Evolutionary conservation across 2,113 vertebrate genomes (phyloP), one percentile per base, ranked within the genome.

Genomic region (Acrocephalus kingi): DNA sequence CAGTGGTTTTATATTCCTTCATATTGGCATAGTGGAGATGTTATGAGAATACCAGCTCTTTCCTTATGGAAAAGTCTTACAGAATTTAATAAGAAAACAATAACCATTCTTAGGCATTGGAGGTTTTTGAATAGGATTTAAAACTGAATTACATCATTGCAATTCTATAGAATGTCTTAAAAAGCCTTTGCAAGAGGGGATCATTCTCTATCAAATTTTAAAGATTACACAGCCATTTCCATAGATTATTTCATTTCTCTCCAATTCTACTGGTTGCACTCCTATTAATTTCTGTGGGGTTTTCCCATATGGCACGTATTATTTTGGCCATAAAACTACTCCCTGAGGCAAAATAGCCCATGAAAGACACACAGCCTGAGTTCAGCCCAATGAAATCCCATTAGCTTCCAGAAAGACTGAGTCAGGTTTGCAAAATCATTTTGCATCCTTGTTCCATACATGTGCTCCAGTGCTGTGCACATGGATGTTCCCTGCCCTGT

Each of bases 231-330:
- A 96, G 90, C 52, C 71, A 68, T 96, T 95, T 91, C 92, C 90
- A 90, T 68, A 87, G 93, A 93, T 94, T 75, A 94, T 95, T 96
- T 94, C 12, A 94, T 95, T 96, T 90, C 88, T 94, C 82, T 95
- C 93, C 72, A 92, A 35, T 77, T 78, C 92, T 94, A 93, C 94
- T 90, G 76, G 86, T 97, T 90, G 76, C 80, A 87, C 64, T 90
- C 80, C 88, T 84, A 73, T 89, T 95, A 89, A 96, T 89, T 94
- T 96, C 46, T 72, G 28, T 64, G 62, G 66, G 81, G 54, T 69
- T 97, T 97, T 84, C 89, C 90, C 83, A 92, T 75, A 89, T 90
- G 94, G 72, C 96, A 68, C 1, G 0, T 92, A 93, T 93, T 90
- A 89, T 93, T 96, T 94, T 89, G 85, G 69, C 85, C 61, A 54